Percentiles rank a stretch among this genome's conserved stretches.
Conservation (phyloP, 2,797 vertebrate genomes). For the Rachycentron canadum region DNA sequence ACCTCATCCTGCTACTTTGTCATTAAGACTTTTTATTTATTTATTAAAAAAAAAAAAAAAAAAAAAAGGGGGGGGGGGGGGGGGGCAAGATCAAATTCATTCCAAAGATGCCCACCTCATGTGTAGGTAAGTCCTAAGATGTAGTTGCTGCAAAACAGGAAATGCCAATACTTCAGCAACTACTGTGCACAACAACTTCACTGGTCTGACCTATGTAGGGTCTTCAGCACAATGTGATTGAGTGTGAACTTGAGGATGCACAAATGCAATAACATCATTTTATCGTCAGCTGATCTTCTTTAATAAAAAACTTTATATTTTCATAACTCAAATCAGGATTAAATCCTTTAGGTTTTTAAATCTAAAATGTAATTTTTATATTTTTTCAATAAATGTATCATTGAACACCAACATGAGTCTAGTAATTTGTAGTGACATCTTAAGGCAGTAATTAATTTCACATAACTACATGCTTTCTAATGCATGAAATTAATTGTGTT, state of each 20-base stretch:
- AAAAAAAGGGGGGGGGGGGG: too few relatives aligned
- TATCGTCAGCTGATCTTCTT: background rate
- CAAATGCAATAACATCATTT: background rate
- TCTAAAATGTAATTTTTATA: too few relatives aligned
- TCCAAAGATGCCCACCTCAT: too few relatives aligned
- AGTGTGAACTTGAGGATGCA: background rate
- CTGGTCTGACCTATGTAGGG: background rate
- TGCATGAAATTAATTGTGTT: background rate
- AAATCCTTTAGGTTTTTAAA: too few relatives aligned
- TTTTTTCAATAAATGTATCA: background rate
- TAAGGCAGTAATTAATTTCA: background rate
- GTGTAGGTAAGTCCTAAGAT: background rate
- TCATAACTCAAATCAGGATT: too few relatives aligned
- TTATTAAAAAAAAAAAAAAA: background rate
- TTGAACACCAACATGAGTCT: background rate
- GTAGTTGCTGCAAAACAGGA: slow-evolving; percentile 5
- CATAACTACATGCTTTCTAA: background rate
- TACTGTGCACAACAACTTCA: background rate
- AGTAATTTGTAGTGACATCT: background rate
- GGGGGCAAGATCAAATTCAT: too few relatives aligned
- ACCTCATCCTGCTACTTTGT: slow-evolving; percentile 8
- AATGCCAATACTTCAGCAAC: background rate
- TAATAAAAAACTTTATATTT: too few relatives aligned
- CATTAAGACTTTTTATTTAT: too few relatives aligned
- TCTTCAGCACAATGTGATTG: background rate